These are phyloP conservation scores for Bufo bufo DNA, from an alignment of 2,113 vertebrate genomes.

Conservation along the genomic window DNA sequence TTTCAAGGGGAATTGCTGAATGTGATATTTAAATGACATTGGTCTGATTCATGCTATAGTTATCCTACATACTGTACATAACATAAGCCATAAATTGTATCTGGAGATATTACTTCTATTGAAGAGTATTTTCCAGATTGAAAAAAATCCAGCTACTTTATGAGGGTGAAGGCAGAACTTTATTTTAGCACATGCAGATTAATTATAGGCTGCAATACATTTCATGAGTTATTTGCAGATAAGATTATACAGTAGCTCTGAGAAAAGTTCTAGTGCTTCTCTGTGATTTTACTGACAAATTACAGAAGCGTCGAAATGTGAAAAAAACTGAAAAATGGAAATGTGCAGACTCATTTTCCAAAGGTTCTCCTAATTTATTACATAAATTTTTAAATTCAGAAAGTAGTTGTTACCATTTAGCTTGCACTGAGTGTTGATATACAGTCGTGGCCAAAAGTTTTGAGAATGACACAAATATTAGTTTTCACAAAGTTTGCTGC, in stretches of 20 bases:
- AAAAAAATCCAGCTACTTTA: constrained; percentile 44
- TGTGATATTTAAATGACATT: neutral
- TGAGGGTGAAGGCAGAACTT: constrained; percentile 4
- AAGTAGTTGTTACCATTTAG: neutral
- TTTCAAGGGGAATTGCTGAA: neutral
- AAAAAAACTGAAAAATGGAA: neutral
- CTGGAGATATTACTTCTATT: neutral
- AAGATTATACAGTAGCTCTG: constrained; percentile 13
- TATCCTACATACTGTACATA: no score
- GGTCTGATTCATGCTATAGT: neutral
- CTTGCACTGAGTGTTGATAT: neutral
- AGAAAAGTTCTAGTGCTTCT: neutral
- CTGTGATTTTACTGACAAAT: constrained; percentile 1
- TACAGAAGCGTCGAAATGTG: neutral
- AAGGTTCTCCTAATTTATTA: neutral
- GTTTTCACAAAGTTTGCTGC: no score
- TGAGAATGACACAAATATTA: no score
- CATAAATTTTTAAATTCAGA: neutral
- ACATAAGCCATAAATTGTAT: neutral
- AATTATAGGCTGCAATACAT: constrained; percentile 40
- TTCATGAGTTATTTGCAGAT: constrained; percentile 39
- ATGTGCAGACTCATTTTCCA: neutral
- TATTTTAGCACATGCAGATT: constrained; percentile 43
- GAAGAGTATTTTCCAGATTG: neutral
- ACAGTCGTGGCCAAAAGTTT: no score